Percentiles rank a stretch among this genome's conserved stretches.
These are phyloP conservation scores for Colletes gigas DNA, from an alignment of 1,140 invertebrate species.

Conservation along the genomic window DNA sequence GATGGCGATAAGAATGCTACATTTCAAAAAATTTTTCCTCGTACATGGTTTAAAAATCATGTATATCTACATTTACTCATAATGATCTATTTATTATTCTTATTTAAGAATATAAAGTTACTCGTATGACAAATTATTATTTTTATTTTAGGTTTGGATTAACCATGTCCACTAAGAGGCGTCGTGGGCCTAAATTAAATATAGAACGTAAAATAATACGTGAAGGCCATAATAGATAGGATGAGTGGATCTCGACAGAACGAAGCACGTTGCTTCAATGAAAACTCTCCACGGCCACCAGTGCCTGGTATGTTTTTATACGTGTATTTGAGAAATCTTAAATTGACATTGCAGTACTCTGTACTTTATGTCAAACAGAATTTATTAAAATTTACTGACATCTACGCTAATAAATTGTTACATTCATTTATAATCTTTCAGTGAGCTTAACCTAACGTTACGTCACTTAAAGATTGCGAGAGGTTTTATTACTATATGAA, in stretches of 20 bases:
- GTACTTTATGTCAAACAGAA: neutral
- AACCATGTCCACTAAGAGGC: conserved; percentile 81
- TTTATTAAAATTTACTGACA: no score
- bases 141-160: conserved; percentile 76
- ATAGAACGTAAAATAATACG: conserved; percentile 77
- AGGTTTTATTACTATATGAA: no score
- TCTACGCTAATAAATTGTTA: neutral
- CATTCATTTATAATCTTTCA: neutral
- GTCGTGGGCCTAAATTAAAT: conserved; percentile 77
- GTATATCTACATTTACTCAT: neutral
- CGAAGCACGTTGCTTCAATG: conserved; percentile 81
- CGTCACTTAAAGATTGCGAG: no score
- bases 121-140: conserved; percentile 26
- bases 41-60: neutral
- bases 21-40: neutral
- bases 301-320: conserved; percentile 77
- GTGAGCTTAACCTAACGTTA: no score
- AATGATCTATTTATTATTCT: neutral
- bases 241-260: conserved; percentile 79
- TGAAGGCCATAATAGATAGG: conserved; percentile 79
- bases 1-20: neutral
- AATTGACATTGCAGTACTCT: neutral
- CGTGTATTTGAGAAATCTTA: neutral
- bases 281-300: conserved; percentile 82
- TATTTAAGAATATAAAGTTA: neutral